Base-by-base conservation (phyloP, 2,113 vertebrate genomes). In the Podarcis muralis region DNA sequence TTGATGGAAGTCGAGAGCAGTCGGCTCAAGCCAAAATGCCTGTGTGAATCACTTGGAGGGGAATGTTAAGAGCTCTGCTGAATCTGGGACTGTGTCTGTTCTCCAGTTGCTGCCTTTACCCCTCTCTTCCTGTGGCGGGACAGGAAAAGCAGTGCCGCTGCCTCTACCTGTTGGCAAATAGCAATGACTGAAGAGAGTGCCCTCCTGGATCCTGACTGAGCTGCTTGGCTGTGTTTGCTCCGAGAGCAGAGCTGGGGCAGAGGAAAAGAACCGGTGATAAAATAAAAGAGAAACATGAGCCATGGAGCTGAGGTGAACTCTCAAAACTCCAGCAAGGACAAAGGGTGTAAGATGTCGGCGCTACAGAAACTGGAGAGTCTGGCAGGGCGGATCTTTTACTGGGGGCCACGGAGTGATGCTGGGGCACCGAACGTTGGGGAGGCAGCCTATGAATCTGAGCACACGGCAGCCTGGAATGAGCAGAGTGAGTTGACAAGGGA, bases 341-440 rank as follows among this genome's bases (percentile, higher is more conserved):
- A 90, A 69, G 85, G 81, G 82, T 84, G 32, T 74, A 91, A 89
- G 85, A 93, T 93, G 89, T 91, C 92, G n/a, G 85, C 92, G 5
- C 78, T 93, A 32, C 92, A 93, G 89, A 93, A 92, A 87, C 88
- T 93, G 89, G 92, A 93, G 89, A 93, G 68, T 81, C 87, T 93
- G 65, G 92, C 92, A 66, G 91, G 87, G n/a, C 89, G 92, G 57
- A 85, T 93, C 81, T 93, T 93, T 90, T 92, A 82, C 85, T 90
- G 92, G 80, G 92, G 92, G 30, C 86, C 89, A 2, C 89, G 92
- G 59, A 89, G 59, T 68, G 82, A 91, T 66, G 85, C 89, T 4
- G 68, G 83, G 35, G 78, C 84, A 53, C 76, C 90, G 32, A 87
- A 82, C 16, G 20, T 81, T 6, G 79, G 57, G 37, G 83, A 81